Evolutionary conservation across 2,888 invertebrate species (phyloP).

Genomic region (Platerodrilus igneus): DNA sequence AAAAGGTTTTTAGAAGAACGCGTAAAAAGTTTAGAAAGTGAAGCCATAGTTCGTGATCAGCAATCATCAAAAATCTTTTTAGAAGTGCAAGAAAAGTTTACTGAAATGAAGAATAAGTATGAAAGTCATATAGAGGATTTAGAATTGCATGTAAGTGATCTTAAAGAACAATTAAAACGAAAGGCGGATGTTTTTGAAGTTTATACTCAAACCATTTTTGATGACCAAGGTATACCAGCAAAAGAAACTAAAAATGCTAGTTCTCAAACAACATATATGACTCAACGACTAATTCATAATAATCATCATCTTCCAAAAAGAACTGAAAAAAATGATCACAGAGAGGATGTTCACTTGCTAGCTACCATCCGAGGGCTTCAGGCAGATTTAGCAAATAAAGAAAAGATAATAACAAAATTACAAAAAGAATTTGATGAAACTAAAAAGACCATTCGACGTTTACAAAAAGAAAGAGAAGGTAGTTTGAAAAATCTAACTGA

Average conservation of each 20-base stretch:
- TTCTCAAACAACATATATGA: conserved; percentile 36
- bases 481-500: conserved; percentile 46
- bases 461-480: conserved; percentile 74
- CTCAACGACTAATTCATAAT: conserved; percentile 23
- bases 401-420: conserved; percentile 65
- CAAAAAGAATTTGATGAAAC: conserved; percentile 73
- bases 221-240: conserved; percentile 37
- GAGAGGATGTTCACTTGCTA: conserved; percentile 71
- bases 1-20: conserved; percentile 67
- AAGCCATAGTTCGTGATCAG: conserved; percentile 65
- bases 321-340: conserved; percentile 50
- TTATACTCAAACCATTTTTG: conserved; percentile 42
- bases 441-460: conserved; percentile 67
- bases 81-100: conserved; percentile 72
- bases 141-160: conserved; percentile 59
- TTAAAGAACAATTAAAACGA: conserved; percentile 43
- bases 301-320: conserved; percentile 13
- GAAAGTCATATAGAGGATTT: conserved; percentile 69
- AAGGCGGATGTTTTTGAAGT: conserved; percentile 47
- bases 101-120: conserved; percentile 72
- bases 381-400: conserved; percentile 67
- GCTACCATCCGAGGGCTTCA: conserved; percentile 77
- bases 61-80: conserved; percentile 66
- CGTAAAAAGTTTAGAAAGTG: conserved; percentile 64
- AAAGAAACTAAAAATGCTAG: conserved; percentile 38